phyloP scores from a whole-genome alignment of 1,140 invertebrate species.

The Anastatus disparis region DNA sequence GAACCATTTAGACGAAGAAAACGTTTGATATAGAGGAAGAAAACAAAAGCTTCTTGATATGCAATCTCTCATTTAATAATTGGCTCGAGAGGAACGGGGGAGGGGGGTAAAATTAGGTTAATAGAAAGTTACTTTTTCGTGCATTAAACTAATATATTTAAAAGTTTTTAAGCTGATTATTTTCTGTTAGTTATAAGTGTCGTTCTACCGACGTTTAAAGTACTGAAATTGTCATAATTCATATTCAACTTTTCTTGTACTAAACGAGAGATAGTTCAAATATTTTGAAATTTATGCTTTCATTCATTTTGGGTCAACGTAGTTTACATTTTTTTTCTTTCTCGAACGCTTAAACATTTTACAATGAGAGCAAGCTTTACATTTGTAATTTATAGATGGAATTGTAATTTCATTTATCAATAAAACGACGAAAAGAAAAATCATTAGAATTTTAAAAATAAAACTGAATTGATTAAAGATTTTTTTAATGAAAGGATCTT shows the following conservation, averaged over 20 bases:
- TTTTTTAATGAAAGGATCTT: too few relatives aligned
- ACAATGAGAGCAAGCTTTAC: too few relatives aligned
- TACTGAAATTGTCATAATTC: conserved; percentile 3
- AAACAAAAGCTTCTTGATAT: neutral
- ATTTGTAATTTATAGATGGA: too few relatives aligned
- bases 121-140: conserved; percentile 26
- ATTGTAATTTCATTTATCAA: too few relatives aligned
- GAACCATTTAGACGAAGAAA: neutral
- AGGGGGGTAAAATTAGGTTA: conserved; percentile 39
- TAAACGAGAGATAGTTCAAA: neutral
- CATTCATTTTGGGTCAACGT: neutral
- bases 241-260: neutral
- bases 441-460: too few relatives aligned
- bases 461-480: too few relatives aligned
- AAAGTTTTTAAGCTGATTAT: conserved; percentile 34
- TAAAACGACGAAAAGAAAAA: too few relatives aligned
- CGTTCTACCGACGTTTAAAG: neutral
- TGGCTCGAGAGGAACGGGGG: too few relatives aligned
- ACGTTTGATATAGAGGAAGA: too few relatives aligned
- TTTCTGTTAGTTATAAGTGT: conserved; percentile 10
- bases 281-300: neutral
- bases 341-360: too few relatives aligned
- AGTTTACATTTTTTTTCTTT: neutral
- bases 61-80: conserved; percentile 28
- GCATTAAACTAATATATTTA: conserved; percentile 16